Percentiles rank a stretch among this genome's conserved stretches.
phyloP scores from a whole-genome alignment of 2,888 invertebrate genomes.

The Fragum sueziense region DNA sequence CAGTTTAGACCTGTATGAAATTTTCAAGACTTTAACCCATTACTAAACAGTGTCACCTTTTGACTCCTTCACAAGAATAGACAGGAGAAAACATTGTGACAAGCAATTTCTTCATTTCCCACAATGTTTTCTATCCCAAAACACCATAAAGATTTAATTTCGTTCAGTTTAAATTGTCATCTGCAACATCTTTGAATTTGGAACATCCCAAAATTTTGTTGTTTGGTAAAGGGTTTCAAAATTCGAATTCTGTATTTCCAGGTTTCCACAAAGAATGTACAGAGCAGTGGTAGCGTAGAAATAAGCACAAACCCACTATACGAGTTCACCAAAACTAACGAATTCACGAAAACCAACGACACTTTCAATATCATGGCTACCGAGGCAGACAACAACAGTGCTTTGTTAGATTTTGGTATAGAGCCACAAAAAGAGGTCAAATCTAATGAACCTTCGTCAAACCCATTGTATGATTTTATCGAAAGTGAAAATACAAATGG shows the following conservation, averaged over 20 bases:
- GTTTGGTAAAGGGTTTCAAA: background rate
- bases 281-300: constrained; percentile 49
- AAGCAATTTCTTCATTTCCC: constrained; percentile 10
- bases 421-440: constrained; percentile 55
- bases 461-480: constrained; percentile 66
- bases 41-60: background rate
- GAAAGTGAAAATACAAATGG: constrained; percentile 58
- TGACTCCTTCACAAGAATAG: no score
- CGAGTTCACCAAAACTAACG: constrained; percentile 67
- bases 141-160: no score
- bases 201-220: no score
- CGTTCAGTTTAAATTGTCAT: no score
- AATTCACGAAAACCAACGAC: constrained; percentile 58
- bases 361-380: constrained; percentile 50
- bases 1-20: background rate
- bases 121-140: constrained; percentile 8
- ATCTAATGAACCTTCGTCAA: constrained; percentile 44
- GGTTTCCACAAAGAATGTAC: constrained; percentile 52
- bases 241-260: constrained; percentile 21
- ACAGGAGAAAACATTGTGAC: no score
- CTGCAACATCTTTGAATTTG: no score
- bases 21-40: background rate
- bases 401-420: constrained; percentile 53
- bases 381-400: constrained; percentile 39
- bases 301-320: constrained; percentile 65